Percentiles rank a stretch among this genome's conserved stretches.
Evolutionary conservation across 2,888 invertebrate genomes (phyloP).

Genomic region (Drosophila putrida): DNA sequence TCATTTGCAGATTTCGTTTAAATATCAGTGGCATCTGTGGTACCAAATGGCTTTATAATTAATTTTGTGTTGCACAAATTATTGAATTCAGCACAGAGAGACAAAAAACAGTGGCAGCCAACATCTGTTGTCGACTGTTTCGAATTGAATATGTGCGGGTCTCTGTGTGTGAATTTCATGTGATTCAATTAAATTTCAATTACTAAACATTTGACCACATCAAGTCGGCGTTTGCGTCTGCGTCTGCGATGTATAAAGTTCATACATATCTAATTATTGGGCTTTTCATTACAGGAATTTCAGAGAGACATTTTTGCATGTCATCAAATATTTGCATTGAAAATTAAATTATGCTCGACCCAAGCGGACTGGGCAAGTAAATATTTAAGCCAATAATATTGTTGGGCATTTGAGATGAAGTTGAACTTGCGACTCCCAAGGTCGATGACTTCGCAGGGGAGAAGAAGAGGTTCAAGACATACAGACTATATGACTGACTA

Average conservation of each 20-base stretch:
- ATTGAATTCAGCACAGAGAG: conserved; percentile 18
- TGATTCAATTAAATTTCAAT: conserved; percentile 53
- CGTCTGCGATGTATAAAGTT: conserved; percentile 11
- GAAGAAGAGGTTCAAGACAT: conserved; percentile 22
- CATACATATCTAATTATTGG: conserved; percentile 48
- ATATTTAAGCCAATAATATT: conserved; percentile 70
- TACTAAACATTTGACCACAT: conserved; percentile 39
- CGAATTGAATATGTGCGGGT: neutral
- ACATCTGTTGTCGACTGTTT: conserved; percentile 31
- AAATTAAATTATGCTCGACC: conserved; percentile 59
- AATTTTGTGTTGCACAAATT: conserved; percentile 44
- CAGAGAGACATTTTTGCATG: conserved; percentile 52
- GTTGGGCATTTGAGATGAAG: conserved; percentile 40
- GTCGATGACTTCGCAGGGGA: conserved; percentile 36
- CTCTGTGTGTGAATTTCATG: conserved; percentile 15
- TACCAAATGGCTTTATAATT: conserved; percentile 40
- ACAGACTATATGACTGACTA: conserved; percentile 30
- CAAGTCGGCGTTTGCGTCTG: conserved; percentile 7
- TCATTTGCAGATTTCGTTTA: conserved; percentile 6
- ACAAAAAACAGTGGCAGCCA: conserved; percentile 11
- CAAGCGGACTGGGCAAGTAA: conserved; percentile 36
- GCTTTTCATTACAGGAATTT: neutral
- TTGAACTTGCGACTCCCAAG: conserved; percentile 13
- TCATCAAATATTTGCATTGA: conserved; percentile 61
- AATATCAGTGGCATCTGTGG: conserved; percentile 32